Base-by-base conservation (phyloP, 2,797 vertebrate genomes). In the Remorina albescens region DNA sequence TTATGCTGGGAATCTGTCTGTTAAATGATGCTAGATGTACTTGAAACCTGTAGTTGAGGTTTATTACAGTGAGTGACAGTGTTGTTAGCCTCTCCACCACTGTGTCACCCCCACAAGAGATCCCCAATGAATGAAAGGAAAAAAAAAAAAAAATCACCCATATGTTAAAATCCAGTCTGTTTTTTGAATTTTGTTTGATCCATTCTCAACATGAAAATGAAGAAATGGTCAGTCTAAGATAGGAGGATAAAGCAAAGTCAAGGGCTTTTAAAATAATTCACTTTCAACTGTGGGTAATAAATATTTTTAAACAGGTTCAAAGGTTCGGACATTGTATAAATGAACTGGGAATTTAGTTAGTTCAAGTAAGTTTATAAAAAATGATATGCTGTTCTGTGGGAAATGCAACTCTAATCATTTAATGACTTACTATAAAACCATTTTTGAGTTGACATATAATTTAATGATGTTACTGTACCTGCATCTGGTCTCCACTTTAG, bases 401-500 rank as follows among this genome's bases (percentile, higher is more conserved):
- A 26, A 6, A 11, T 7, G 28, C 36, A n/a, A 36, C 13, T 23
- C 21, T 25, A 11, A 42, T 42, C 28, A 13, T 39, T 23, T 21
- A 15, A 2, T 25, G 34, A 25, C 18, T 15, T 25, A 25, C 25
- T 9, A 25, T 25, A 16, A 34, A 32, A 62, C 8, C 0, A 9
- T 10, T 19, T 42, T 47, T 21, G n/a, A 23, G 41, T 44, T 46
- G 8, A 32, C 28, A 28, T 46, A 32, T 11, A n/a, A 34, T 47
- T 2, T 1, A 15, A 36, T 34, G n/a, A 55, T 25, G 42, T 9
- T 34, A 23, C 11, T 15, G 11, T 81, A 94, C 94, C 93, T 64
- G 74, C n/a, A 10, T 84, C 87, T 26, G 80, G 49, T 26, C 49
- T 85, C 90, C 89, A 83, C 70, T 81, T 90, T 19, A 93, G 42